Evolutionary conservation across 2,113 vertebrate species (phyloP).

Genomic region (Burhinus oedicnemus): DNA sequence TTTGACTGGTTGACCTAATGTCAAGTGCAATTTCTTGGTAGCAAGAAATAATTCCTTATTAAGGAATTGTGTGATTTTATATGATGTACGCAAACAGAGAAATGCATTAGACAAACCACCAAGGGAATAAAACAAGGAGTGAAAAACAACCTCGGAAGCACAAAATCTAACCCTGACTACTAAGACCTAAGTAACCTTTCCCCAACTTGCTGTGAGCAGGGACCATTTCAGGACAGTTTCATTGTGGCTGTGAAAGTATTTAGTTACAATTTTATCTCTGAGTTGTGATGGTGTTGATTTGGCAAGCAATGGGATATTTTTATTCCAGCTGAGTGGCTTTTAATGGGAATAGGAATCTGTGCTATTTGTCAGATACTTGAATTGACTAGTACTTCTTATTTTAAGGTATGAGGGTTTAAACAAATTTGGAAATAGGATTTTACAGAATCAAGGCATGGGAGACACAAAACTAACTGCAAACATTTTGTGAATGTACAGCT

Average conservation of each 20-base stretch:
- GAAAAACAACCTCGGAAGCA: background rate
- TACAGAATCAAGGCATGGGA: background rate
- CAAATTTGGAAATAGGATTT: background rate
- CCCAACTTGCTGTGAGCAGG: background rate
- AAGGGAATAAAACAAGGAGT: background rate
- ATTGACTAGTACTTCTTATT: background rate
- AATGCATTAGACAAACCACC: background rate
- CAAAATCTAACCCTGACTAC: background rate
- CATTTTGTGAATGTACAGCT: background rate
- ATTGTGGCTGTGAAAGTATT: background rate
- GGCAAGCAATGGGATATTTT: background rate
- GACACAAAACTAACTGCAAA: background rate
- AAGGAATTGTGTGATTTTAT: background rate
- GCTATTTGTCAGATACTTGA: background rate
- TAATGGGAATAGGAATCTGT: background rate
- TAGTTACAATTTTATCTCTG: slow-evolving; percentile 36
- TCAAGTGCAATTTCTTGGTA: background rate
- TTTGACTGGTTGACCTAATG: background rate
- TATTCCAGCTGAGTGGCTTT: background rate
- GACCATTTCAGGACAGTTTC: slow-evolving; percentile 40
- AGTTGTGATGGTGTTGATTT: background rate
- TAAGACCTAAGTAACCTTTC: background rate
- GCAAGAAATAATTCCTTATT: background rate
- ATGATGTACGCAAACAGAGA: background rate
- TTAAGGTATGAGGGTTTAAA: background rate